phyloP scores from a whole-genome alignment of 2,888 invertebrate species.

The Panopea generosa region DNA sequence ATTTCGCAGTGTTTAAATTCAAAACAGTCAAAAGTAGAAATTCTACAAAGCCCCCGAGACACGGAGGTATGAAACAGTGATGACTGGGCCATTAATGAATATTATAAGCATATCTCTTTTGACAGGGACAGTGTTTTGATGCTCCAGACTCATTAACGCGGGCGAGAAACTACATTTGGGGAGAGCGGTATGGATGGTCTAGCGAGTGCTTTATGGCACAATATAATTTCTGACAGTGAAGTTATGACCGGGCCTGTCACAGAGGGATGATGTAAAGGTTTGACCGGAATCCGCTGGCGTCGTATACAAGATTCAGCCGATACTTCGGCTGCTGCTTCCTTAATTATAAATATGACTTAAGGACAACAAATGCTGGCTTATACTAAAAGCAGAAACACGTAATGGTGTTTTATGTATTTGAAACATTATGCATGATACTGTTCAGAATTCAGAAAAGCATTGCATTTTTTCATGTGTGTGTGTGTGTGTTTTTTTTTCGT shows the following conservation, averaged over 20 bases:
- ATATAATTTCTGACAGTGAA: conserved; percentile 37
- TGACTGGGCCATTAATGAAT: conserved; percentile 59
- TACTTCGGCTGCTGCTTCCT: too few species aligned
- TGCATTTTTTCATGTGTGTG: too few species aligned
- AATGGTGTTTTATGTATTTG: too few species aligned
- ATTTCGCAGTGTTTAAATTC: conserved; percentile 33
- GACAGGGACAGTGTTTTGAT: conserved; percentile 53
- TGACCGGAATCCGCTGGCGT: not conserved
- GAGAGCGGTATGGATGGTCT: conserved; percentile 41
- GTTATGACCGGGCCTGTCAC: conserved; percentile 39
- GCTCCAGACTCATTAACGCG: conserved; percentile 50
- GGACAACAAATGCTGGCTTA: too few species aligned
- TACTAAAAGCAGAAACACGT: too few species aligned
- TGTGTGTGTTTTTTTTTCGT: too few species aligned
- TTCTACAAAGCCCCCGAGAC: conserved; percentile 38
- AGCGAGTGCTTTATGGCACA: conserved; percentile 51
- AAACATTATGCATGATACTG: too few species aligned
- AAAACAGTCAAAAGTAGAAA: conserved; percentile 22
- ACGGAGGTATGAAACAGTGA: conserved; percentile 46
- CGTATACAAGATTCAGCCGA: not conserved
- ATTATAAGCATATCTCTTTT: conserved; percentile 57
- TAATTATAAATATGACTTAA: too few species aligned
- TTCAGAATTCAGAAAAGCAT: too few species aligned
- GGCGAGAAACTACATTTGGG: conserved; percentile 63
- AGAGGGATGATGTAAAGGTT: conserved; percentile 19